Evolutionary conservation across 2,797 vertebrate genomes (phyloP).

Genomic region (Balearica regulorum): DNA sequence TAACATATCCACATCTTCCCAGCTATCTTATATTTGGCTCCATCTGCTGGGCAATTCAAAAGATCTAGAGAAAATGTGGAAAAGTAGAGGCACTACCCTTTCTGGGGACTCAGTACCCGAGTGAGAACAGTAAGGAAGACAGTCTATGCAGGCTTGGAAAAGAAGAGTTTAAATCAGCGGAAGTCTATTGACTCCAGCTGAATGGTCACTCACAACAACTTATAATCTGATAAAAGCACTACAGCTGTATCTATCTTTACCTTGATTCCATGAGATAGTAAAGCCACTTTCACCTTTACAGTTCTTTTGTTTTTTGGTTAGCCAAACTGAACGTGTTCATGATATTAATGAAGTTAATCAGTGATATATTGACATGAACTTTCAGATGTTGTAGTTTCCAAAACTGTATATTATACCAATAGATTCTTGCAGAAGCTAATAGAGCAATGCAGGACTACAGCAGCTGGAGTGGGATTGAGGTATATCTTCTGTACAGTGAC

Average conservation of each 20-base stretch:
- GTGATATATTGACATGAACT: not conserved
- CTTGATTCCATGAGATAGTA: not conserved
- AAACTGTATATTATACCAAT: not conserved
- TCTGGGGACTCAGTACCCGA: not conserved
- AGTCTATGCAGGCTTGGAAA: not conserved
- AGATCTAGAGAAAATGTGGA: not conserved
- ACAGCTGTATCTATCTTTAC: not conserved
- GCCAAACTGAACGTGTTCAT: not conserved
- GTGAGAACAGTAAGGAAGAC: not conserved
- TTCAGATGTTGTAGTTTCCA: not conserved
- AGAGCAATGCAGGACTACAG: not conserved
- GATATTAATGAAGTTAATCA: not conserved
- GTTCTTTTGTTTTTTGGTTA: not conserved
- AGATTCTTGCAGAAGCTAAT: not conserved
- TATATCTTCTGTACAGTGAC: not conserved
- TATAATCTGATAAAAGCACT: not conserved
- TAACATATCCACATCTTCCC: not conserved
- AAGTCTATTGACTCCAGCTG: not conserved
- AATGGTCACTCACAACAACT: not conserved
- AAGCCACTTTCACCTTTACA: not conserved
- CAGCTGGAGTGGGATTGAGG: not conserved
- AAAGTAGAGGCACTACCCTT: not conserved
- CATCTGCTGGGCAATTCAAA: not conserved
- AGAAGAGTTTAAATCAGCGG: not conserved
- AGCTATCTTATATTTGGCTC: not conserved